Base-by-base conservation (phyloP, 2,888 invertebrate genomes). In the Doris montereyensis region DNA sequence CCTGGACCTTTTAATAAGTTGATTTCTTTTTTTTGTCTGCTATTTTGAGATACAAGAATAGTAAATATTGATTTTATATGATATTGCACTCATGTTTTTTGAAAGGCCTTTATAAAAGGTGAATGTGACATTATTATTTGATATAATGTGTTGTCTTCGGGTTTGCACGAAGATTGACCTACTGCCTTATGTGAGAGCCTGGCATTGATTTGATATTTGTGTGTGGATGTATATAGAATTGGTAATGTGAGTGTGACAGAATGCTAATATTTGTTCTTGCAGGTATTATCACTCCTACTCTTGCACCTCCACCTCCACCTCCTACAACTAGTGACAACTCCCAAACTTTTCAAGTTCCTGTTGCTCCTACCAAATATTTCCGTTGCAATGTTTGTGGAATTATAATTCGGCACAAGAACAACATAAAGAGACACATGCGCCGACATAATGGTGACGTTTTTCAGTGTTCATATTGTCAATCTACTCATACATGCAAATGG, bases 391-490 rank as follows among this genome's bases (percentile, higher is more conserved):
- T 79, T 26, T 79, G 79, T 76, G 70, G 76, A 35, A 79, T 79
- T 35, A 68, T 76, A 30, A 79, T 79, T 32, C 76, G 79, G n/a
- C 79, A 79, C 79, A 79, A 79, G 76, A 79, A 79, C 79, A 79
- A 79, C 79, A 79, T 79, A 26, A 77, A 77, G 75, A 65, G 80
- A 28, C 80, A 80, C 75, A 80, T 80, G 80, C 77, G 80, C 32
- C 60, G 77, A 73, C 80, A 80, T 35, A 80, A 72, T 77, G 80
- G 80, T 77, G 77, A 80, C 65, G 67, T 80, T 58, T 77, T 80
- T 80, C 74, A 74, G 28, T 80, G 80, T 80, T 60, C 78, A 35
- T 78, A 72, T 62, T 78, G 78, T 74, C 70, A 72, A 4, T 78
- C 73, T n/a, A 65, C 78, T 13, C 72, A 78, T 60, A 78, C 78